phyloP scores from a whole-genome alignment of 2,113 vertebrate genomes.

The Stomatorhinus ivindoensis region DNA sequence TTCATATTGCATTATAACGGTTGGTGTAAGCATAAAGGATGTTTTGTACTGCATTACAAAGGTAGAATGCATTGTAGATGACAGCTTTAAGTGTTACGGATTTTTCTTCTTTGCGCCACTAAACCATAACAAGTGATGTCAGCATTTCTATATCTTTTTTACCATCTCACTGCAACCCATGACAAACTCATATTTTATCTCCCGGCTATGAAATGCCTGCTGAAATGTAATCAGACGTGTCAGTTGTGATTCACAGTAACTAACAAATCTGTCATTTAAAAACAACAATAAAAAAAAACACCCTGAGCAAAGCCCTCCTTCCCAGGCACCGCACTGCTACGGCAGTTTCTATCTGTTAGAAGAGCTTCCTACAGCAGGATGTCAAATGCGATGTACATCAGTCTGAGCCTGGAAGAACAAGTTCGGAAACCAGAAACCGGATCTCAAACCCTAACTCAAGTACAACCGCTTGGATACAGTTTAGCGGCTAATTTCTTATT shows the following conservation, averaged over 20 bases:
- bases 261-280: background rate
- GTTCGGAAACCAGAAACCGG: background rate
- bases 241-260: background rate
- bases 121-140: slow-evolving; percentile 12
- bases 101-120: slow-evolving; percentile 13
- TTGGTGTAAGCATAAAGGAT: background rate
- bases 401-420: background rate
- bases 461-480: background rate
- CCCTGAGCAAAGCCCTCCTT: background rate
- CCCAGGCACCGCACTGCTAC: background rate
- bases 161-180: background rate
- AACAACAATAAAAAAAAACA: background rate
- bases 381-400: background rate
- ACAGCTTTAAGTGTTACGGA: background rate
- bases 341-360: background rate
- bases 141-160: background rate
- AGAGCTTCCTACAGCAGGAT: background rate
- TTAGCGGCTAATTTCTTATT: background rate
- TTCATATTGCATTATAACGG: background rate
- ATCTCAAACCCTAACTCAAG: background rate
- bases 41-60: background rate
- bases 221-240: background rate
- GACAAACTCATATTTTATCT: background rate
- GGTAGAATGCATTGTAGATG: background rate
- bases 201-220: background rate